Evolutionary conservation across 1,140 invertebrate species (phyloP).

Genomic region (Lepidurus arcticus): DNA sequence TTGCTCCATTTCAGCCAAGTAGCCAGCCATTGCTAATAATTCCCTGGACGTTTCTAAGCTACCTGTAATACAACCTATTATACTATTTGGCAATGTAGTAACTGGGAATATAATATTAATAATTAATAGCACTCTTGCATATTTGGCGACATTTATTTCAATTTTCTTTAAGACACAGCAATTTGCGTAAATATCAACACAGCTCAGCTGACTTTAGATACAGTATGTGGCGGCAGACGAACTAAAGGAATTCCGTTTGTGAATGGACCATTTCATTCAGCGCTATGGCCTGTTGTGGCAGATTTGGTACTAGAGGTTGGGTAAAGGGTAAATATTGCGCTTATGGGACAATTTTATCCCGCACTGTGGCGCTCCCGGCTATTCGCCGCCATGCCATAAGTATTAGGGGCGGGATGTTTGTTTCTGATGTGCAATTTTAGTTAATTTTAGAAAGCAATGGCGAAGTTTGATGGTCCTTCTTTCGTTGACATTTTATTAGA

Average conservation of each 20-base stretch:
- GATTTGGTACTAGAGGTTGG: no score
- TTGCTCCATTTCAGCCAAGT: conserved; percentile 45
- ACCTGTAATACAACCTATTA: no score
- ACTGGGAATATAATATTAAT: no score
- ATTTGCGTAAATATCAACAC: neutral
- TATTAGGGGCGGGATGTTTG: neutral
- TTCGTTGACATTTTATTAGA: neutral
- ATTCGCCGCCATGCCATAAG: neutral
- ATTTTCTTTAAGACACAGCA: neutral
- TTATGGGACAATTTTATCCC: neutral
- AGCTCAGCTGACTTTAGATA: neutral
- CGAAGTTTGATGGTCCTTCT: neutral
- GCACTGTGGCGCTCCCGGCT: neutral
- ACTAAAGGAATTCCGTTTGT: neutral
- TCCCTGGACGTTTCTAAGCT: neutral
- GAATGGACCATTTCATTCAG: neutral
- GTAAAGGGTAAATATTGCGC: no score
- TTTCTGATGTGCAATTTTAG: neutral
- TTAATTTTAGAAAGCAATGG: neutral
- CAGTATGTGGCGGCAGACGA: neutral
- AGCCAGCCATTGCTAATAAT: conserved; percentile 35
- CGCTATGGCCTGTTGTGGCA: no score
- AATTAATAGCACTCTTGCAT: no score
- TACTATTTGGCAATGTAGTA: no score
- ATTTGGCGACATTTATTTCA: no score